Percentiles rank a stretch among this genome's conserved stretches.
Evolutionary conservation across 2,113 vertebrate genomes (phyloP).

Genomic region (Excalfactoria chinensis): DNA sequence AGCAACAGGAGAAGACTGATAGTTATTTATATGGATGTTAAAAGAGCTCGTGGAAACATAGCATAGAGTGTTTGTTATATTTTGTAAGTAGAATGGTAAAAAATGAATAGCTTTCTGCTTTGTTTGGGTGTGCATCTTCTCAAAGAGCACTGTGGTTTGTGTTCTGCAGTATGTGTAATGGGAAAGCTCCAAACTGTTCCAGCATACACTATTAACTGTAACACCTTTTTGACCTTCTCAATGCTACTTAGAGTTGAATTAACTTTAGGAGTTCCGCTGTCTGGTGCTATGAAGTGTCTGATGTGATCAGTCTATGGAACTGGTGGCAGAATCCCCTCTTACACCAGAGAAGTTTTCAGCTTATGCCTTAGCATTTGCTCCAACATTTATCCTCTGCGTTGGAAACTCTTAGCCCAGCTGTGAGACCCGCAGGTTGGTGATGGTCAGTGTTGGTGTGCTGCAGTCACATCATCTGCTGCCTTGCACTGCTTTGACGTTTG

Average conservation of each 20-base stretch:
- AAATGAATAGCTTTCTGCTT: not conserved
- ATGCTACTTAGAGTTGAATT: not conserved
- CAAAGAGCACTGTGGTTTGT: not conserved
- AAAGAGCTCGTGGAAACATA: not conserved
- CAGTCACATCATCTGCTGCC: not conserved
- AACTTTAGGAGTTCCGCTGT: accelerated
- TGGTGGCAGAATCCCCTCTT: not conserved
- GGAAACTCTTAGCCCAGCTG: not conserved
- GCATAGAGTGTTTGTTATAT: not conserved
- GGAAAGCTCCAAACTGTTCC: not conserved
- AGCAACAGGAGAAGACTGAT: not conserved
- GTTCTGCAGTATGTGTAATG: not conserved
- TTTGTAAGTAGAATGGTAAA: not conserved
- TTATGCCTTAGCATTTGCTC: not conserved
- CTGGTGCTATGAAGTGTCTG: not conserved
- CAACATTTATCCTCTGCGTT: not conserved
- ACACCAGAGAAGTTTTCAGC: not conserved
- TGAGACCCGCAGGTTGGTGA: not conserved
- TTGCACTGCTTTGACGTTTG: not conserved
- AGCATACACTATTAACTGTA: not conserved
- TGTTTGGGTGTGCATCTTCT: not conserved
- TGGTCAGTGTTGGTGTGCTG: not conserved
- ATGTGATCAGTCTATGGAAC: not conserved
- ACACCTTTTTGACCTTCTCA: not conserved
- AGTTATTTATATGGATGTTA: not conserved